These are phyloP conservation scores for Eptatretus atami DNA, from an alignment of 2,797 vertebrate species.

Conservation along the genomic window DNA sequence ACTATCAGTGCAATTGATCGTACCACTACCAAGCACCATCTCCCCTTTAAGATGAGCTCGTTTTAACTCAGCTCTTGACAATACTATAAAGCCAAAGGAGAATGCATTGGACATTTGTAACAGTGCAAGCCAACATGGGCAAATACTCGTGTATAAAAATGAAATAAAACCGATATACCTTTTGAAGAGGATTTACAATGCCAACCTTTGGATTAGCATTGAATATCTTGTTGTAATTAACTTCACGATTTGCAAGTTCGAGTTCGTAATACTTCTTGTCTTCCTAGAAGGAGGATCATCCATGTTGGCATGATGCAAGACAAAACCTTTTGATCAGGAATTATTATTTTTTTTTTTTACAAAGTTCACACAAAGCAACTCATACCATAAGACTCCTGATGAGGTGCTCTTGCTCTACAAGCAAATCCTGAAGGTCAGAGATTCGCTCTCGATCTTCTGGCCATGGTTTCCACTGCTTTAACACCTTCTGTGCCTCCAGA, in stretches of 20 bases:
- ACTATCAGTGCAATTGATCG: too few species aligned
- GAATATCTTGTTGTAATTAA: conserved; percentile 98
- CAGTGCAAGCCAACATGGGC: too few species aligned
- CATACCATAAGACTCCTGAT: conserved; percentile 96
- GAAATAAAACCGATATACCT: conserved; percentile 18
- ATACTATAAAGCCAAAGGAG: too few species aligned
- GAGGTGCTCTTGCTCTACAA: conserved; percentile 59
- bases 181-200: conserved; percentile 86
- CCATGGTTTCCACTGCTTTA: conserved; percentile 68
- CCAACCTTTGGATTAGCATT: conserved; percentile 84
- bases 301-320: conserved; percentile 4
- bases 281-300: conserved; percentile 23
- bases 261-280: conserved; percentile 98
- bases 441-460: conserved; percentile 74
- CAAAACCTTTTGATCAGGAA: not conserved
- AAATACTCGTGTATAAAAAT: too few species aligned
- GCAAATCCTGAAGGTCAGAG: conserved; percentile 73
- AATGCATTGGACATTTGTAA: too few species aligned
- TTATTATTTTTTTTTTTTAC: not conserved
- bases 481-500: conserved; percentile 85
- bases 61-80: too few species aligned
- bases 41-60: too few species aligned
- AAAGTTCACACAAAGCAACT: conserved; percentile 7
- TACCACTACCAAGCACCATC: too few species aligned
- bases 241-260: conserved; percentile 93